phyloP scores from a whole-genome alignment of 2,888 invertebrate species.

The Cephonodes hylas region DNA sequence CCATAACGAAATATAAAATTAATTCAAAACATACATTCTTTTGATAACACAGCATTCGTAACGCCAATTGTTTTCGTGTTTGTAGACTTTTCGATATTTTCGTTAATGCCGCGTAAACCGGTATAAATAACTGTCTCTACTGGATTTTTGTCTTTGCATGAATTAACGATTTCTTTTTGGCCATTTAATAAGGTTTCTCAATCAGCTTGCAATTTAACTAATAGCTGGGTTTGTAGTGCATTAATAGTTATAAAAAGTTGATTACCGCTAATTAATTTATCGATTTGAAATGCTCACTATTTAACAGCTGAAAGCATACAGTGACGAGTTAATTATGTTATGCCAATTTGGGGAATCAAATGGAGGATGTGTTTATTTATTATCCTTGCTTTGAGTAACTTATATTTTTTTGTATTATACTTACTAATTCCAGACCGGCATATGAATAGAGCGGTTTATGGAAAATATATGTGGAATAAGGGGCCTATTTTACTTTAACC shows the following conservation, averaged over 20 bases:
- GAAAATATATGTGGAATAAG: too few species aligned
- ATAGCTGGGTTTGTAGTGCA: not conserved
- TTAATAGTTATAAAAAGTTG: not conserved
- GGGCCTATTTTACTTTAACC: not conserved
- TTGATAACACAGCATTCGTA: too few species aligned
- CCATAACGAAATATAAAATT: too few species aligned
- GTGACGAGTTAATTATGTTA: not conserved
- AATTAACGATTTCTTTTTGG: not conserved
- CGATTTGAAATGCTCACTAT: not conserved
- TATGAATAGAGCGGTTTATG: not conserved
- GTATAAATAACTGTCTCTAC: not conserved
- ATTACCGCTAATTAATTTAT: not conserved
- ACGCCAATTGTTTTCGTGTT: not conserved
- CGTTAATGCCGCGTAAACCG: not conserved
- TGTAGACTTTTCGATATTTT: not conserved
- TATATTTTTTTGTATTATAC: not conserved
- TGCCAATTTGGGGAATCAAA: not conserved
- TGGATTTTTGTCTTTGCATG: not conserved
- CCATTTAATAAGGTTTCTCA: not conserved
- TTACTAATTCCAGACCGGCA: too few species aligned
- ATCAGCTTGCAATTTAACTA: not conserved
- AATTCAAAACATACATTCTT: too few species aligned
- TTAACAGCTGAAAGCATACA: not conserved
- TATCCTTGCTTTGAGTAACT: not conserved
- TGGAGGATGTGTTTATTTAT: too few species aligned